Evolutionary conservation across 2,888 invertebrate genomes (phyloP).

Genomic region (Psylliodes chrysocephalus): DNA sequence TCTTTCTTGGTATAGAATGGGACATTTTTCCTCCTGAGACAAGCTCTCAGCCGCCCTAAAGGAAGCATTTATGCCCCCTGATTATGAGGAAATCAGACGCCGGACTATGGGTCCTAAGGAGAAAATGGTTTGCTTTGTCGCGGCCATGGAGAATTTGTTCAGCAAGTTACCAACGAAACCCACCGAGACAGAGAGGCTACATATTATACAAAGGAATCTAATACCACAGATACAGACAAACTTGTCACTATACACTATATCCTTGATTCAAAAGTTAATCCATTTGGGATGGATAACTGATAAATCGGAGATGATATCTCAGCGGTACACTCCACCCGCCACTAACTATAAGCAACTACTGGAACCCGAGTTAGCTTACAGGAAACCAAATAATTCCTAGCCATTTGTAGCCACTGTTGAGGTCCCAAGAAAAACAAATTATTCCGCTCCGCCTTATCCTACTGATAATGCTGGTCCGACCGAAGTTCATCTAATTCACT

Average conservation of each 20-base stretch:
- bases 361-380: neutral
- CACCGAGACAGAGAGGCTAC: neutral
- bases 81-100: no score
- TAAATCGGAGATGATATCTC: neutral
- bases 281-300: neutral
- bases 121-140: neutral
- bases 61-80: no score
- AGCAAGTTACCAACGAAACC: neutral
- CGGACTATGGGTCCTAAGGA: no score
- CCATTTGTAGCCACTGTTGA: neutral
- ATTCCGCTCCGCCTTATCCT: no score
- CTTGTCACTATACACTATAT: neutral
- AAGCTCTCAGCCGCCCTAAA: no score
- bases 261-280: neutral
- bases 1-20: no score
- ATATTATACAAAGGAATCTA: neutral
- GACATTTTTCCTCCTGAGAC: no score
- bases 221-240: neutral
- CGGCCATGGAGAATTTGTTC: no score
- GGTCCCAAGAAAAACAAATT: no score
- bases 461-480: no score
- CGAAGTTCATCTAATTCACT: no score
- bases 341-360: neutral
- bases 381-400: neutral
- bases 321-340: no score